Evolutionary conservation across 2,113 vertebrate species (phyloP).

Genomic region (Chaetodon trifascialis): DNA sequence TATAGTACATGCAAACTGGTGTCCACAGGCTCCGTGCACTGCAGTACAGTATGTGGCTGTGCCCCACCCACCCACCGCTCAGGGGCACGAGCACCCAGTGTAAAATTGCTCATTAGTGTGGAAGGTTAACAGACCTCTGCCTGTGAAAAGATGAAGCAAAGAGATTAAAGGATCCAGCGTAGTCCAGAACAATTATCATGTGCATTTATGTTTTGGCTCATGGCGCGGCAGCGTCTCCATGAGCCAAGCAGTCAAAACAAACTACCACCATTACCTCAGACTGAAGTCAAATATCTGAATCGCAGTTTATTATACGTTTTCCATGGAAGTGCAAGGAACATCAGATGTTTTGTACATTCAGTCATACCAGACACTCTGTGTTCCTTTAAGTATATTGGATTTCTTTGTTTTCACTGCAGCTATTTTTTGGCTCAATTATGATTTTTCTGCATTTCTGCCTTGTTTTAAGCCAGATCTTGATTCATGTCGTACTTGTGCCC

Average conservation of each 20-base stretch:
- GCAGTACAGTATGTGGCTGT: constrained; percentile 25
- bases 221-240: constrained; percentile 23
- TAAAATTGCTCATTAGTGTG: constrained; percentile 68
- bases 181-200: constrained; percentile 39
- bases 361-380: not conserved
- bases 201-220: constrained; percentile 68
- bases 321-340: constrained; percentile 25
- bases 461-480: constrained; percentile 10
- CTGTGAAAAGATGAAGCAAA: constrained; percentile 58
- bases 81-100: constrained; percentile 33
- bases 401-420: constrained; percentile 20
- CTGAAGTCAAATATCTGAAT: constrained; percentile 45
- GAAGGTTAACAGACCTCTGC: constrained; percentile 64
- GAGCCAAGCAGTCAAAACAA: constrained; percentile 52
- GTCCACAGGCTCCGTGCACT: constrained; percentile 43
- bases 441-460: constrained; percentile 39
- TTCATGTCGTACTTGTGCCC: constrained; percentile 38
- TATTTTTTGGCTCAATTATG: constrained; percentile 15
- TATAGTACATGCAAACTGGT: constrained; percentile 51
- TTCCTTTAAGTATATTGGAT: constrained; percentile 11
- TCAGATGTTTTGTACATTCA: constrained; percentile 31
- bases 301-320: constrained; percentile 12
- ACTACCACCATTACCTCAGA: constrained; percentile 75
- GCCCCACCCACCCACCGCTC: constrained; percentile 13
- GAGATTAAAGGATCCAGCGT: constrained; percentile 47